Evolutionary conservation across 2,113 vertebrate genomes (phyloP), one percentile per base, ranked within the genome.

Genomic region (Mastomys coucha): DNA sequence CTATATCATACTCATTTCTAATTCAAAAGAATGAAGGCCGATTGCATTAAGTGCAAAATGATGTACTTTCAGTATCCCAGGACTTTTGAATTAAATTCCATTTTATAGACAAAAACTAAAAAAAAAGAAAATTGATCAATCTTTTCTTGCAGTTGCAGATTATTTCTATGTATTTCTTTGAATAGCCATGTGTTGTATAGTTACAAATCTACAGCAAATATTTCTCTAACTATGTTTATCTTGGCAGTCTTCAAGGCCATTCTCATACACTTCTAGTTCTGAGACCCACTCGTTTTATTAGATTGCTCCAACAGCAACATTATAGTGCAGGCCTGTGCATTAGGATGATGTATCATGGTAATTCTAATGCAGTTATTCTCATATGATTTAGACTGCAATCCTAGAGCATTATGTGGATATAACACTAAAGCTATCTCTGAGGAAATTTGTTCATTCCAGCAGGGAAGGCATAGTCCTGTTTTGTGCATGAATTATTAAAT

Each of bases 401-500:
- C 70, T 89, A 87, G 97, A 96, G 19, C 49, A 97, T 94, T 2
- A 0, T 82, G 85, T 95, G 96, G 88, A 97, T 73, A 93, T 94
- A 97, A 96, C n/a, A 24, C 45, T 86, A 72, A 96, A 91, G 95
- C 89, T 97, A 53, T 97, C 93, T 96, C 82, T 94, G 81, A 96
- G 95, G n/a, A 76, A 93, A 58, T 72, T 94, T 94, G 77, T 92
- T 96, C 86, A 95, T 97, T 98, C 45, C 84, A 84, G 93, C 33
- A 89, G 87, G 31, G 36, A 93, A 92, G 58, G 91, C 36, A 31
- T 82, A 87, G 60, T 94, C 81, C 16, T 45, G 91, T 97, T 97
- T 95, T 0, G 2, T 93, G 2, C 24, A 96, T 98, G 67, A 96
- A 97, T 98, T 98, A 98, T 98, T 98, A 97, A 98, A 81, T 60